Base-by-base conservation (phyloP, 2,797 vertebrate species). In the Bovichtus variegatus region DNA sequence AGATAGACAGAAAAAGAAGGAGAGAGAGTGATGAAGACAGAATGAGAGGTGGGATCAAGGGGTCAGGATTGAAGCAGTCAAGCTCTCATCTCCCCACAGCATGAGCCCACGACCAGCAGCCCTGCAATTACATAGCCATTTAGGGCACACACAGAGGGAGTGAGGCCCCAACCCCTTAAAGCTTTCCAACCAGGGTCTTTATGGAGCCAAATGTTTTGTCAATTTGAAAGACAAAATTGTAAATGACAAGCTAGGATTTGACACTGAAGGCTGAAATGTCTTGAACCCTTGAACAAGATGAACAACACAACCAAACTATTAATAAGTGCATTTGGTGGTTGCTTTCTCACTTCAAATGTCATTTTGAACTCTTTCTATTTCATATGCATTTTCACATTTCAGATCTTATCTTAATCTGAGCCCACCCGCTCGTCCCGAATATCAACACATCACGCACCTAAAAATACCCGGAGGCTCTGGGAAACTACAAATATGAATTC, bases 111-210 rank as follows among this genome's bases (percentile, higher is more conserved):
- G 36, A 82, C 86, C 89, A 81, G 78, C 82, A 92, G 91, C 85
- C 82, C 86, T 74, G 89, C 91, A 93, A 93, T 93, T 92, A 93
- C 84, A 91, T 66, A 80, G 88, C 80, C 82, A 85, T 92, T 94
- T 90, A 92, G 75, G 79, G 79, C 63, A 78, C 78, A 73, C 78
- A 62, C 70, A 67, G 75, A 70, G 72, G 62, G 77, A 76, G 86
- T 69, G 74, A 64, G 51, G 68, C 72, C 76, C 62, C 10, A 13
- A 61, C 65, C 74, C 46, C 67, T 81, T 64, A 72, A 74, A 73
- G 67, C 70, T 46, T 69, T 78, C 70, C 69, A 74, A 60, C 60
- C 25, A 60, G 51, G 53, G 43, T 47, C 23, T 77, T 49, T 38
- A 65, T 44, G 49, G 21, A 60, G 29, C 27, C 27, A 38, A 65